These are phyloP conservation scores for Trachymyrmex cornetzi DNA, from an alignment of 1,140 invertebrate genomes.

Conservation along the genomic window DNA sequence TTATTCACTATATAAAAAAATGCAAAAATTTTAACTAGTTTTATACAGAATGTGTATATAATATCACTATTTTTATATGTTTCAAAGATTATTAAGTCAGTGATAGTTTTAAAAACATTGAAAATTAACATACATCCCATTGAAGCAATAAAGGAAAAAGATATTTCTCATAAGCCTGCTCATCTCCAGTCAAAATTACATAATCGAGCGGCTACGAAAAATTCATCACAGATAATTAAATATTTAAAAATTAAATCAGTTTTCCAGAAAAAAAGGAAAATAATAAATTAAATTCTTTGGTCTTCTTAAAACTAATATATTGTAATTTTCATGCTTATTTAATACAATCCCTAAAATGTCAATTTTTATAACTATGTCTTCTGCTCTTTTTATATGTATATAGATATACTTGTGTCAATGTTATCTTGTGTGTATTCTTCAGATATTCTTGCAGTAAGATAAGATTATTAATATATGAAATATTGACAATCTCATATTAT, in stretches of 20 bases:
- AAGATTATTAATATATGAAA: constrained; percentile 45
- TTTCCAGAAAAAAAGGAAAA: constrained; percentile 14
- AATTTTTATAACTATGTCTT: constrained; percentile 16
- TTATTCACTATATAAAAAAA: constrained; percentile 7
- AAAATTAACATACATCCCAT: not conserved
- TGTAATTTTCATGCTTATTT: constrained; percentile 2
- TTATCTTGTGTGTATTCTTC: constrained; percentile 28
- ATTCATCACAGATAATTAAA: constrained; percentile 31
- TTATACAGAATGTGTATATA: constrained; percentile 3
- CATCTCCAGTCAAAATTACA: not conserved
- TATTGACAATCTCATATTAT: constrained; percentile 43
- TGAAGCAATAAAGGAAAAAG: no score
- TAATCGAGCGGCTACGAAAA: not conserved
- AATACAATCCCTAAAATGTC: no score
- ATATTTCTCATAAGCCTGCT: not conserved
- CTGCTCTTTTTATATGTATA: not conserved
- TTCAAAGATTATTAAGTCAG: not conserved
- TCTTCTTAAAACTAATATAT: not conserved
- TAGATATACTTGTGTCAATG: not conserved
- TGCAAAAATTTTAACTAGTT: not conserved
- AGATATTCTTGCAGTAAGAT: constrained; percentile 37
- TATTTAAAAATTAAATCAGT: not conserved
- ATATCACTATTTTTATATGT: not conserved
- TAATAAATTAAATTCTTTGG: not conserved
- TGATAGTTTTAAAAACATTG: not conserved